Evolutionary conservation across 2,888 invertebrate genomes (phyloP), one percentile per base, ranked within the genome.

Genomic region (Drosophila dives): DNA sequence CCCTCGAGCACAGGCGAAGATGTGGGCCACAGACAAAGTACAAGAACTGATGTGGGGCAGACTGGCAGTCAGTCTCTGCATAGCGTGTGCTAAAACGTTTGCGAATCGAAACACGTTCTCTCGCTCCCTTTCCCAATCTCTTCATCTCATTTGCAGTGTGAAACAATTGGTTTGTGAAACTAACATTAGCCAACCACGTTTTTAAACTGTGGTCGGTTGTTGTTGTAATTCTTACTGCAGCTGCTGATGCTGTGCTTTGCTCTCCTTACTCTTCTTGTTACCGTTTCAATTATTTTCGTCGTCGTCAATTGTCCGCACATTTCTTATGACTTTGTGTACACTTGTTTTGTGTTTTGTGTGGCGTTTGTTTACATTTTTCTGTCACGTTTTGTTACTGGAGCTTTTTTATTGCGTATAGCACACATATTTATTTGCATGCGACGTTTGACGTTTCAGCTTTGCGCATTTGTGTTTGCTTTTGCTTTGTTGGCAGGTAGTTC

Each of bases 21-120:
- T 80, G 80, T 80, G 75, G 80, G 64, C 54, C 80, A 77, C 77
- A 76, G 77, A 80, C 62, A 77, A 71, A 77, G 64, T 64, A 54
- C 38, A 64, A 64, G 66, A 75, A 67, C 42, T 51, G 51, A 60
- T 64, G 49, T 58, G 62, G 64, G 49, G 51, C 59, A 62, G 60
- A 49, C 55, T n/a, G 45, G 51, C 20, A 34, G 20, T 15, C 34
- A 26, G 12, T 26, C 40, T 38, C 32, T 8, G 29, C 42, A 50
- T 33, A 72, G 54, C 62, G 51, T 40, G 38, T 56, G 64, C 34
- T 63, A 71, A 79, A 72, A 64, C 58, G 55, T 51, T 65, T 67
- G 77, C 42, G 75, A 61, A 77, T 68, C 61, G 62, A 77, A 80
- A 75, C 81, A 66, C 69, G 59, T 40, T 51, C 20, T 55, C 56